phyloP scores from a whole-genome alignment of 1,140 invertebrate genomes.

The Drosophila bocqueti region DNA sequence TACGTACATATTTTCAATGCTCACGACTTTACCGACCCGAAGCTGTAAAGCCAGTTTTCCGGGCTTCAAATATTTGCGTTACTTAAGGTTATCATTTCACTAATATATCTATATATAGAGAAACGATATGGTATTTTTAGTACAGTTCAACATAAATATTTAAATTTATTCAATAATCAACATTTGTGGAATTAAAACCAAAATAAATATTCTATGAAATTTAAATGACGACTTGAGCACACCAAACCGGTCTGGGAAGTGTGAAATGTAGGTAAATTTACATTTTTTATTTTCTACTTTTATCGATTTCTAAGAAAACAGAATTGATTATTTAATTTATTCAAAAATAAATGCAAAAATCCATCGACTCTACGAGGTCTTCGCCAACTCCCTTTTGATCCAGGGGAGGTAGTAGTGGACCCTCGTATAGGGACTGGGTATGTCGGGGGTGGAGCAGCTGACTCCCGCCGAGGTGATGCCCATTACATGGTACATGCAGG shows the following conservation, averaged over 20 bases:
- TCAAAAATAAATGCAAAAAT: background rate
- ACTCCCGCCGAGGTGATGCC: conserved; percentile 73
- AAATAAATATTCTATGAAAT: background rate
- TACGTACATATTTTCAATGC: background rate
- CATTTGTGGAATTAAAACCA: conserved; percentile 14
- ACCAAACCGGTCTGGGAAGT: conserved; percentile 10
- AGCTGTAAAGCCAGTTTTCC: conserved; percentile 22
- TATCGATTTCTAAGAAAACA: background rate
- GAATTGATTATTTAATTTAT: background rate
- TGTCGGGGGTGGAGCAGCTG: conserved; percentile 54
- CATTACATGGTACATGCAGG: conserved; percentile 75
- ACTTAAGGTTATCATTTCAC: background rate
- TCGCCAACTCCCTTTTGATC: conserved; percentile 64
- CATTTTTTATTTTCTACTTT: background rate
- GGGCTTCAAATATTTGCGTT: background rate
- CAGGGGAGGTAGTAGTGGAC: conserved; percentile 72
- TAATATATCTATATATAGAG: background rate
- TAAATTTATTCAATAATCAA: background rate
- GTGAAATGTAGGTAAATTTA: background rate
- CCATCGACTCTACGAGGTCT: background rate
- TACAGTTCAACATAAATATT: background rate
- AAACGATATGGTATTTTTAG: background rate
- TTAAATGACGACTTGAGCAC: background rate
- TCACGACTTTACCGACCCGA: conserved; percentile 8
- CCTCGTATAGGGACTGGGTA: conserved; percentile 70